Conservation (phyloP, 2,888 invertebrate species). For the Gasteruption jaculator region DNA sequence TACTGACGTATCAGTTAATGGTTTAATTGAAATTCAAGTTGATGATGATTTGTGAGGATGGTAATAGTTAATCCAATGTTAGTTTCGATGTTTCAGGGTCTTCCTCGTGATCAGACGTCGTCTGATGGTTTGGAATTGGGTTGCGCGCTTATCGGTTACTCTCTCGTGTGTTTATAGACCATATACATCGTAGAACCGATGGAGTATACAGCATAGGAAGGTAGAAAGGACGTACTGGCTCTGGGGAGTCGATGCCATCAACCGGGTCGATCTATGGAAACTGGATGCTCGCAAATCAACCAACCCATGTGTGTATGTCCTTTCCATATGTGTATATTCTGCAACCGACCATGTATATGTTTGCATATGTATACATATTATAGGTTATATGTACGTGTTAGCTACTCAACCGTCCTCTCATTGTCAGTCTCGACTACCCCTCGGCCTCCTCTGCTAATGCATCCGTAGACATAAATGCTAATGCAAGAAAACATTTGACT, state of each 20-base stretch:
- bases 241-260: conserved; percentile 40
- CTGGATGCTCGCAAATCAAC: conserved; percentile 43
- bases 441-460: no score
- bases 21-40: no score
- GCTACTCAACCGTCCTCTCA: conserved; percentile 9
- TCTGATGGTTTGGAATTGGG: conserved; percentile 19
- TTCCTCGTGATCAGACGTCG: no score
- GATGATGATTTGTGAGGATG: no score
- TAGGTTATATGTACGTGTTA: no score
- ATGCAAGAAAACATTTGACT: no score
- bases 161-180: conserved; percentile 12
- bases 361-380: conserved; percentile 4
- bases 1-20: no score
- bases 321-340: no score
- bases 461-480: conserved; percentile 5
- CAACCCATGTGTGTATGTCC: conserved; percentile 17
- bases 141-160: conserved; percentile 24
- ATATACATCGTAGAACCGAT: conserved; percentile 30
- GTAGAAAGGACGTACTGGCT: conserved; percentile 41
- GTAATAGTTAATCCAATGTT: no score
- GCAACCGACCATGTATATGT: conserved; percentile 1
- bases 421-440: no score
- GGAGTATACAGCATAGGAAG: conserved; percentile 36
- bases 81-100: no score
- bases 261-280: conserved; percentile 40